Evolutionary conservation across 2,113 vertebrate species (phyloP), one percentile per base, ranked within the genome.

Genomic region (Lasiurus cinereus): DNA sequence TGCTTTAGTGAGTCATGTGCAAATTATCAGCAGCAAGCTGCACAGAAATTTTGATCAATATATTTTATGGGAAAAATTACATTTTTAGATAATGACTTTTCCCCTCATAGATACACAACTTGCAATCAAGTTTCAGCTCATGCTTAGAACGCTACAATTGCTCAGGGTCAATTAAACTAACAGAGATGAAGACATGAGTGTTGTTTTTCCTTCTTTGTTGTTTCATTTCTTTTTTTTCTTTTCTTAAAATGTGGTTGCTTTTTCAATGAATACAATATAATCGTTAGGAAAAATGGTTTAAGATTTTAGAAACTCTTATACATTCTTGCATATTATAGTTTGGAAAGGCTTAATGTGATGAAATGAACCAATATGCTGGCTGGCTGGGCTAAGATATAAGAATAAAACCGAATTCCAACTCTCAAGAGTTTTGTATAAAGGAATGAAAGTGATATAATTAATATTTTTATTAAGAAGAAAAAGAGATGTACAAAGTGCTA

Each of bases 31-130:
- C 36, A 89, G 74, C 52, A 90, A 78, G 70, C 33, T 72, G 21
- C 39, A 94, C 46, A 90, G 77, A 92, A 83, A 94, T 86, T 78
- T 86, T 73, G 19, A 67, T 78, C 74, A 46, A 12, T 93, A 59
- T 79, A 33, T 73, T 94, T 96, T 69, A 50, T 78, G 19, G 64
- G 13, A 62, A 82, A 91, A 91, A 73, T 83, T 76, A 21, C 31
- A 67, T 33, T 69, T 89, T 83, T 69, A 6, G 18, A 56, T 54
- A 96, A 91, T 96, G 27, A 39, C 27, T 50, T 89, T 93, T 74
- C 86, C n/a, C 48, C 48, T 85, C 64, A 18, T 16, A 86, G n/a
- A 70, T 64, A 39, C 9, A 64, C 1, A 90, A n/a, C 74, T 90
- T 82, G 27, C 59, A 94, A 33, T 39, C 11, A 69, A 69, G 90